phyloP scores from a whole-genome alignment of 2,888 invertebrate species.

The Oligia strigilis region DNA sequence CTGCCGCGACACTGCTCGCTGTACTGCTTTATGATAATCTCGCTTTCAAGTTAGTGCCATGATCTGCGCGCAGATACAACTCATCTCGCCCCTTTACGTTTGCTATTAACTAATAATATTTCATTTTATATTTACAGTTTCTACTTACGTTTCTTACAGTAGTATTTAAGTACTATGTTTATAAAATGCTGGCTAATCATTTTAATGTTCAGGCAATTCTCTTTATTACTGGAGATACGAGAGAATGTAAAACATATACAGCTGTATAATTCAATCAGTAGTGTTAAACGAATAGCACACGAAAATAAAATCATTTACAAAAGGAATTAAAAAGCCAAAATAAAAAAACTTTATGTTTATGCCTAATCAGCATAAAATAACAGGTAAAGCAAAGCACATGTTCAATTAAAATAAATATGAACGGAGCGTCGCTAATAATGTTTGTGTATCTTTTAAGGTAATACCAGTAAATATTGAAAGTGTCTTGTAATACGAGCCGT shows the following conservation, averaged over 20 bases:
- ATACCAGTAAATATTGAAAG: slow-evolving; percentile 57
- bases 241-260: slow-evolving; percentile 16
- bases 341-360: slow-evolving; percentile 3
- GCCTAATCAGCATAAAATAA: slow-evolving; percentile 21
- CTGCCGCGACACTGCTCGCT: slow-evolving; percentile 65
- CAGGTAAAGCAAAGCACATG: slow-evolving; percentile 24
- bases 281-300: not conserved
- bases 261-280: slow-evolving; percentile 11
- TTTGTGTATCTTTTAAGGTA: slow-evolving; percentile 49
- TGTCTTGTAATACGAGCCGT: slow-evolving; percentile 59
- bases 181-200: slow-evolving; percentile 14
- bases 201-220: not conserved
- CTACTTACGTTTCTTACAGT: slow-evolving; percentile 34
- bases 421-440: slow-evolving; percentile 38
- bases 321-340: not conserved
- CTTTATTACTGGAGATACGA: not conserved
- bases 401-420: slow-evolving; percentile 46
- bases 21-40: slow-evolving; percentile 73
- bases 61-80: slow-evolving; percentile 70
- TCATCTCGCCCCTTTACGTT: slow-evolving; percentile 70
- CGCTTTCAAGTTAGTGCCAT: slow-evolving; percentile 62
- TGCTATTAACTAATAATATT: slow-evolving; percentile 68
- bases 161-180: slow-evolving; percentile 19
- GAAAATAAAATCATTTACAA: not conserved
- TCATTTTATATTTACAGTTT: slow-evolving; percentile 52